Evolutionary conservation across 2,888 invertebrate species (phyloP), one percentile per base, ranked within the genome.

Genomic region (Phrixothrix hirtus): DNA sequence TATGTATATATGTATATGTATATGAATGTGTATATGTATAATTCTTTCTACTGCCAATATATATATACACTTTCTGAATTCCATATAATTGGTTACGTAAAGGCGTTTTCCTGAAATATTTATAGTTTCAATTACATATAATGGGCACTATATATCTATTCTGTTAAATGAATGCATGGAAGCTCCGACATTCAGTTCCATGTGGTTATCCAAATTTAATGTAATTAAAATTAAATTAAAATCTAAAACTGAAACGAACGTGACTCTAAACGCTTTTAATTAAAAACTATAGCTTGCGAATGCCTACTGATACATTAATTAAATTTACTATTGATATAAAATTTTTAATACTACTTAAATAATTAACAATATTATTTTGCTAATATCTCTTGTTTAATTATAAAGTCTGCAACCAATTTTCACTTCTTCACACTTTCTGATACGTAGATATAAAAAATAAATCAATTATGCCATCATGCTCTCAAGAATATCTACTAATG

Each of bases 191-290:
- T 26, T n/a, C n/a, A 9, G 15, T 12, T 31, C 5, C 1, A 4
- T 14, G 13, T n/a, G 12, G 13, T 21, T 42, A 11, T 26, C 35
- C 16, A 25, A n/a, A n/a, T 25, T 25, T 16, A 35, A 43, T 27
- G 43, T 27, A 43, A 43, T 43, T 43, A 43, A 43, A 43, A 26
- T 43, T 43, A 34, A 34, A 43, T 43, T 43, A 43, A 43, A n/a
- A 43, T 6, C n/a, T 43, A 14, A 26, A 43, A 14, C 34, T 25
- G 14, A 9, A 9, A 34, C 35, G 26, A 35, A 43, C 25, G 15
- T 25, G 26, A 13, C 27, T 4, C 34, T 2, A 14, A 27, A 35
- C 35, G 16, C 6, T 4, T 43, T 43, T 43, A 43, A 43, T 43
- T 43, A 34, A 43, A 35, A 25, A 32, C 31, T 38, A 30, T 45